A percentile compares a stretch with the other conserved stretches of the same genome.
These are phyloP conservation scores for Leptopilina drosophilae DNA, from an alignment of 2,888 invertebrate genomes.

Conservation along the genomic window DNA sequence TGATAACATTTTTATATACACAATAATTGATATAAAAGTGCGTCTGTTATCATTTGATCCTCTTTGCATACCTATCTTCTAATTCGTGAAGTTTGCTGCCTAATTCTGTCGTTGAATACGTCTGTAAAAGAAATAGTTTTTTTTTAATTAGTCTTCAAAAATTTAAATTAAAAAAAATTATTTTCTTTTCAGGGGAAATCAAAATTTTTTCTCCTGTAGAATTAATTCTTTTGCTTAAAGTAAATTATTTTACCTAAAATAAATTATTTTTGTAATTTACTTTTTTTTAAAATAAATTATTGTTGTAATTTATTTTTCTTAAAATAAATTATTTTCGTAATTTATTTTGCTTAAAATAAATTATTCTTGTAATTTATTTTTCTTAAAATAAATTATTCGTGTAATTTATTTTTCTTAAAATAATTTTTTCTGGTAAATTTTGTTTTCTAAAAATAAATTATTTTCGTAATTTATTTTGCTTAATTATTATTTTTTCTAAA, in stretches of 20 bases:
- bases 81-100: conserved; percentile 68
- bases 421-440: too few species aligned
- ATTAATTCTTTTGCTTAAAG: neutral
- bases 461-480: too few species aligned
- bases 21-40: conserved; percentile 3
- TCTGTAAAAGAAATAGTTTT: conserved; percentile 63
- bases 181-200: neutral
- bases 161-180: neutral
- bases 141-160: neutral
- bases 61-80: conserved; percentile 68
- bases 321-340: too few species aligned
- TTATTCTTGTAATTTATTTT: too few species aligned
- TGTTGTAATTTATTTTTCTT: too few species aligned
- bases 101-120: conserved; percentile 68
- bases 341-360: too few species aligned
- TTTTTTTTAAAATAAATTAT: too few species aligned
- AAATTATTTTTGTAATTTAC: too few species aligned
- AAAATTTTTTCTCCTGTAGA: neutral
- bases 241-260: neutral
- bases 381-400: too few species aligned
- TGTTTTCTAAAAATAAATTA: too few species aligned
- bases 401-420: too few species aligned
- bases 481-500: too few species aligned
- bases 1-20: conserved; percentile 1
- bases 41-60: conserved; percentile 57